These are phyloP conservation scores for Salarias fasciatus DNA, from an alignment of 2,797 vertebrate genomes.

Conservation along the genomic window DNA sequence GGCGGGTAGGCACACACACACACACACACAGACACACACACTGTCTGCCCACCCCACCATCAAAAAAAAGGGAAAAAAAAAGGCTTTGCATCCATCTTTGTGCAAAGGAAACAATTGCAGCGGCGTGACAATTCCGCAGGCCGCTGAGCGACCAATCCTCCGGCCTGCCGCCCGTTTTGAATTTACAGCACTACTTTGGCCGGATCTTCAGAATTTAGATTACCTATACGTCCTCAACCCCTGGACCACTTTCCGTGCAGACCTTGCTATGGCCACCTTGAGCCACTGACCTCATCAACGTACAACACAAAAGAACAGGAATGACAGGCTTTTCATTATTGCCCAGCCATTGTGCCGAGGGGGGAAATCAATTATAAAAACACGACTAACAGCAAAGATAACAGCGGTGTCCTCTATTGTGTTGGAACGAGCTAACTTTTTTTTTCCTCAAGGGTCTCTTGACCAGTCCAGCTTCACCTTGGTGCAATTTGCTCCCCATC, in stretches of 20 bases:
- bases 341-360: constrained; percentile 77
- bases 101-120: background rate
- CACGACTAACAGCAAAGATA: constrained; percentile 84
- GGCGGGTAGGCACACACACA: too few species aligned
- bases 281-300: constrained; percentile 83
- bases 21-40: too few species aligned
- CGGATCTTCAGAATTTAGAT: constrained; percentile 37
- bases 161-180: constrained; percentile 5
- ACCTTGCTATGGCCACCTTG: constrained; percentile 61
- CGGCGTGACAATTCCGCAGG: background rate
- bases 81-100: background rate
- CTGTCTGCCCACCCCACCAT: too few species aligned
- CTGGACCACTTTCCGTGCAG: constrained; percentile 46
- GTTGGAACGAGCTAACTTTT: constrained; percentile 66
- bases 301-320: constrained; percentile 81
- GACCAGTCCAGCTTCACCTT: constrained; percentile 82
- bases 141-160: background rate
- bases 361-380: constrained; percentile 87
- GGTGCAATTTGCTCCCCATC: constrained; percentile 85
- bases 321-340: constrained; percentile 83
- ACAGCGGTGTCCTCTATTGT: constrained; percentile 82
- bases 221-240: constrained; percentile 54
- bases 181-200: constrained; percentile 24
- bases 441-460: constrained; percentile 79
- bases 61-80: background rate